Base-by-base conservation (phyloP, 35 echinoderm and acorn worm species). In the Patiria miniata region DNA sequence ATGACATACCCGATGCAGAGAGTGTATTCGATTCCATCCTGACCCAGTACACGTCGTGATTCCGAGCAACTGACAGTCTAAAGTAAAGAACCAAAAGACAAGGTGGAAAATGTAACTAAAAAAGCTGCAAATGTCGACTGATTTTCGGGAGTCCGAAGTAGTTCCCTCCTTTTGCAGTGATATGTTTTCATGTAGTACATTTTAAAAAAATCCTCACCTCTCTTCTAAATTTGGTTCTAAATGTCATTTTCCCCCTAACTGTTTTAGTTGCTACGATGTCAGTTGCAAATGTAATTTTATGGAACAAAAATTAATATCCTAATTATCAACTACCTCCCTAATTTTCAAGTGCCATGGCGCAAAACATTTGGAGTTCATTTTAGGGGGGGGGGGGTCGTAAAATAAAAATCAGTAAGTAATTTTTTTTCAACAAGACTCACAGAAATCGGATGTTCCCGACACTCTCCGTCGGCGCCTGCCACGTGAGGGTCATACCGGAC, bases 1-100 rank as follows among this genome's bases (percentile, higher is more conserved):
- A 12, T 26, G 21, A 1, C 65, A 73, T 73, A 73, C 65, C 65
- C 34, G 65, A 73, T 73, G 65, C 65, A 73, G 65, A 32, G 26
- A 80, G 42, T 80, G 78, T 80, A 80, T 80, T 29, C 21, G 78
- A 80, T 39, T 80, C 42, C 42, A 80, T 80, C 39, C 78, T 51
- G 18, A 80, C 78, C 78, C 78, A 80, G 22, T n/a, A 80, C 21
- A 51, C 39, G 42, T 50, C 39, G 39, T 80, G 39, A 51, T 80
- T 21, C 37, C 39, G 12, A 5, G 37, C 78, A 39, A 39, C 39
- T 39, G 78, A 19, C 37, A 51, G 8, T 37, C 78, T 80, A 39
- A 17, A 37, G 42, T 6, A 39, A 37, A 79, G 8, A 21, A 79
- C 22, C 4, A 28, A 68, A 36, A 7, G n/a, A 68, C 4, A 28